Percentiles rank a stretch among this genome's conserved stretches.
These are phyloP conservation scores for Hexactinellida sp. DNA, from an alignment of 37 sponge, comb jelly and placozoan species.

Conservation along the genomic window DNA sequence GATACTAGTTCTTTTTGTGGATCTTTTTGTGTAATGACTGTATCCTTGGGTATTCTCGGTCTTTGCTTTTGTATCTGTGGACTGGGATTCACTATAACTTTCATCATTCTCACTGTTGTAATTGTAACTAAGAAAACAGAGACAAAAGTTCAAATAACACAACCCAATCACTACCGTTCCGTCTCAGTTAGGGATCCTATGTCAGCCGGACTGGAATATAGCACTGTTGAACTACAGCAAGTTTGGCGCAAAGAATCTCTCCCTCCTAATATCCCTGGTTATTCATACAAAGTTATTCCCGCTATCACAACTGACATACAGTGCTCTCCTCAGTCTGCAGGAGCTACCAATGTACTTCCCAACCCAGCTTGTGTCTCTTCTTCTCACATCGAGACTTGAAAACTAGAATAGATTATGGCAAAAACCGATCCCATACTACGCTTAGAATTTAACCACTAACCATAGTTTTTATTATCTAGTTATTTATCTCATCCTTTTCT, in stretches of 20 bases:
- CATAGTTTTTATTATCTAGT: too few species aligned
- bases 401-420: too few species aligned
- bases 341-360: background rate
- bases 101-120: background rate
- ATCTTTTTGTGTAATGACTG: background rate
- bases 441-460: too few species aligned
- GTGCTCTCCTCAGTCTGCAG: background rate
- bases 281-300: background rate
- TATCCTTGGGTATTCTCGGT: background rate
- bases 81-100: background rate
- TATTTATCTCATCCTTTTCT: too few species aligned
- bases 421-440: too few species aligned
- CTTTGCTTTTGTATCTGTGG: background rate
- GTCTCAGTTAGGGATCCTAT: background rate
- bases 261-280: background rate
- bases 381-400: background rate
- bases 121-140: background rate
- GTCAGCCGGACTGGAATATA: background rate
- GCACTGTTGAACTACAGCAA: background rate
- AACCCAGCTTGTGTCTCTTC: background rate
- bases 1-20: background rate
- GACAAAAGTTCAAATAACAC: too few species aligned
- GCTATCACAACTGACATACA: background rate
- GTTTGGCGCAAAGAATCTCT: background rate
- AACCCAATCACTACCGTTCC: too few species aligned